Percentiles rank a stretch among this genome's conserved stretches.
These are phyloP conservation scores for Sterrhoptilus dennistouni DNA, from an alignment of 2,113 vertebrate genomes.

Conservation along the genomic window DNA sequence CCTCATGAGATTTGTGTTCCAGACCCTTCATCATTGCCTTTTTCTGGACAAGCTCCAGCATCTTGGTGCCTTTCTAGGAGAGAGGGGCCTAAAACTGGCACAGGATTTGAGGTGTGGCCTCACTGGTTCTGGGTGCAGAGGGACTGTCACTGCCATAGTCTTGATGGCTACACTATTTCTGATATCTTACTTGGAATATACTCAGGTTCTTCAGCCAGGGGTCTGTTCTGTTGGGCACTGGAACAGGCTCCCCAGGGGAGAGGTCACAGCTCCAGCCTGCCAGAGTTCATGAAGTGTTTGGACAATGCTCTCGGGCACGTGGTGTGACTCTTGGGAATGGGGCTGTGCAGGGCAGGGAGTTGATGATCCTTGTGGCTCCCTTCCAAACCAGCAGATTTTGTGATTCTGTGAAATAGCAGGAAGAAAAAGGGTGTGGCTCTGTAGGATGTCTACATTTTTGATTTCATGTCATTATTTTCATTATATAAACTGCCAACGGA, in stretches of 20 bases:
- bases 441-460: not conserved
- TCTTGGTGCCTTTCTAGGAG: not conserved
- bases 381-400: not conserved
- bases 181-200: not conserved
- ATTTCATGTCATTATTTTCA: not conserved
- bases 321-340: not conserved
- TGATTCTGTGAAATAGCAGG: not conserved
- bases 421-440: not conserved
- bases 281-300: rapidly evolving
- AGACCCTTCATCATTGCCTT: not conserved
- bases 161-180: not conserved
- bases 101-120: not conserved
- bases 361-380: not conserved
- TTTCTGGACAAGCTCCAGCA: not conserved
- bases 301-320: rapidly evolving
- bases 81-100: not conserved
- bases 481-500: not conserved
- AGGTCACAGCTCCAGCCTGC: not conserved
- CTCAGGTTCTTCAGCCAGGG: not conserved
- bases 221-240: too few relatives aligned
- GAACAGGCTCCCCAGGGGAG: too few relatives aligned
- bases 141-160: not conserved
- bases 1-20: not conserved
- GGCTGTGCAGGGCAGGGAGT: not conserved
- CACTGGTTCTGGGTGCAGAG: not conserved